Percentiles rank a stretch among this genome's conserved stretches.
phyloP scores from a whole-genome alignment of 2,888 invertebrate genomes.

The Tiliacea citrago region DNA sequence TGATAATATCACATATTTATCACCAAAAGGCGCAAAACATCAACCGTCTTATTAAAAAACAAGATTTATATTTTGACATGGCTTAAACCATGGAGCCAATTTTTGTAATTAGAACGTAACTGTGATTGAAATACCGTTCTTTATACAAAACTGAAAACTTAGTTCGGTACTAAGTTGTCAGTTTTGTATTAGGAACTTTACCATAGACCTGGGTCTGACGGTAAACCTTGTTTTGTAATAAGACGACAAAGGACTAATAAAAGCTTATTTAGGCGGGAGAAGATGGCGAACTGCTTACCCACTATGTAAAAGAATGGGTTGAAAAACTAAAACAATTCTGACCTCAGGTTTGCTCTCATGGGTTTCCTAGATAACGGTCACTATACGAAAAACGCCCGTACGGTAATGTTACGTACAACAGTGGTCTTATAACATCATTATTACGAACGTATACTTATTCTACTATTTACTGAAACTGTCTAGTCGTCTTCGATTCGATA shows the following conservation, averaged over 20 bases:
- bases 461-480: not conserved
- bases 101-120: too few species aligned
- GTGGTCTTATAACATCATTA: not conserved
- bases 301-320: not conserved
- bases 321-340: not conserved
- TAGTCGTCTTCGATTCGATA: not conserved
- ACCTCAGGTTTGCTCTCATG: not conserved
- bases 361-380: not conserved
- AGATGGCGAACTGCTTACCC: not conserved
- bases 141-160: too few species aligned
- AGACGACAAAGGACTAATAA: constrained; percentile 4
- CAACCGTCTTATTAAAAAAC: too few species aligned
- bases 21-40: not conserved
- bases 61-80: too few species aligned
- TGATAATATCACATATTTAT: not conserved
- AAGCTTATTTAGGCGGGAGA: too few species aligned
- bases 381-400: not conserved
- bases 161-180: too few species aligned
- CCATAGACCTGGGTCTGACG: too few species aligned
- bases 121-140: too few species aligned
- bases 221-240: too few species aligned
- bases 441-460: not conserved
- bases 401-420: not conserved
- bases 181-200: too few species aligned
- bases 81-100: too few species aligned